Conservation (phyloP, 2,797 vertebrate genomes). For the Sylvia borin region DNA sequence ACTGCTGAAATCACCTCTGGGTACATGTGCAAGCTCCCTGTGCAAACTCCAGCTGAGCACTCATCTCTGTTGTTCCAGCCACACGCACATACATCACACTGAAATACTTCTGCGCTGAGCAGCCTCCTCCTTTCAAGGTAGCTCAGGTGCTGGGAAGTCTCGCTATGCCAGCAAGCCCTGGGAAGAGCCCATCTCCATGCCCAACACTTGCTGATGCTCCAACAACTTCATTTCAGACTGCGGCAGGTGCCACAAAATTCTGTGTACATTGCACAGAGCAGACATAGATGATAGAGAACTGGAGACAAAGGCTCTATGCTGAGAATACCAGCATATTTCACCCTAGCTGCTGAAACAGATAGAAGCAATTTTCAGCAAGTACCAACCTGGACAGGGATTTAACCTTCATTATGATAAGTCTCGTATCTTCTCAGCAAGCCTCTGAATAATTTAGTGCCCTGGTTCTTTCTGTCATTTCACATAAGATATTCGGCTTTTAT, state of each 20-base stretch:
- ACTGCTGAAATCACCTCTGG: background rate
- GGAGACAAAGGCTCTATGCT: background rate
- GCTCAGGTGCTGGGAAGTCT: background rate
- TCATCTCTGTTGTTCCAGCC: background rate
- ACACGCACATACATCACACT: rapidly evolving
- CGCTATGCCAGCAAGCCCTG: background rate
- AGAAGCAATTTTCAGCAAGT: conserved; percentile 14
- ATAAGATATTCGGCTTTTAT: conserved; percentile 32
- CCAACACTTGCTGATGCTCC: background rate
- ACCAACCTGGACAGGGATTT: conserved; percentile 15
- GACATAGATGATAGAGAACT: background rate
- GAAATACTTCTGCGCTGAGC: background rate
- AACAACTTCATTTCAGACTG: background rate
- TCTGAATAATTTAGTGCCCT: conserved; percentile 60
- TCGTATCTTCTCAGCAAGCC: background rate
- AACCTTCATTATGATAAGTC: conserved; percentile 37
- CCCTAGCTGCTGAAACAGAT: background rate
- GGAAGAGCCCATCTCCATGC: background rate
- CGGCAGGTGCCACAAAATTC: background rate
- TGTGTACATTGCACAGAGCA: rapidly evolving
- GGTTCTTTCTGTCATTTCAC: conserved; percentile 21
- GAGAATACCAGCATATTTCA: background rate
- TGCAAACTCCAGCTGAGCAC: background rate
- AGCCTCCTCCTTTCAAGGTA: background rate
- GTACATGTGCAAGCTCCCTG: background rate